Evolutionary conservation across 2,113 vertebrate species (phyloP), one percentile per base, ranked within the genome.

Genomic region (Sebastes fasciatus): DNA sequence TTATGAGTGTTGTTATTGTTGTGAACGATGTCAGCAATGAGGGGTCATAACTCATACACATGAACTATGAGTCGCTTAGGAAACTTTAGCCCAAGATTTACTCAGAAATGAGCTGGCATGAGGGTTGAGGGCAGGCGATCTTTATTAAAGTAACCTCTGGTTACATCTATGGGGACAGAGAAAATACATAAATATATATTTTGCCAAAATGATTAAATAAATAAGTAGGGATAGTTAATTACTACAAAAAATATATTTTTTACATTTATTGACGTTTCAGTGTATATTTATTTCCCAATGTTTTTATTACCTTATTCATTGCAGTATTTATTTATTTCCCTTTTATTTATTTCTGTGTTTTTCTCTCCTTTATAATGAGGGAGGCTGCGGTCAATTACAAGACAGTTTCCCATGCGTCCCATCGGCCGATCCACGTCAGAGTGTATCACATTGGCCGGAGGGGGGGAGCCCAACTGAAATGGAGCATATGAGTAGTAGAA

Each of bases 1-100:
- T 81, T 83, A 85, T 83, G 34, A 34, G 82, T 78, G 74, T 79
- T 87, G 67, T 86, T 92, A 73, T 83, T 88, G 80, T 80, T 85
- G 88, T 86, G 84, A 84, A 87, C 80, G 62, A 82, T 86, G 83
- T 82, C 85, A 84, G 73, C 57, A 82, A 23, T 21, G 64, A 54
- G 51, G 52, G 86, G 55, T 86, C 80, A 49, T 86, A 77, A 82
- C 73, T 89, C 86, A 80, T 84, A 71, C 52, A 49, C 46, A 77
- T 79, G 82, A 43, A 74, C 66, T 80, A 74, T 55, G 55, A 34
- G 74, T 14, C 61, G 43, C 64, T 62, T 64, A 4, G 74, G 48
- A 82, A 84, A 87, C 51, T 63, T 82, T 68, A 65, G 65, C 23
- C 40, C 13, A 19, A 26, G 55, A 74, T 88, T 19, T 58, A 61